Base-by-base conservation (phyloP, 2,888 invertebrate species). In the Teleogryllus oceanicus region DNA sequence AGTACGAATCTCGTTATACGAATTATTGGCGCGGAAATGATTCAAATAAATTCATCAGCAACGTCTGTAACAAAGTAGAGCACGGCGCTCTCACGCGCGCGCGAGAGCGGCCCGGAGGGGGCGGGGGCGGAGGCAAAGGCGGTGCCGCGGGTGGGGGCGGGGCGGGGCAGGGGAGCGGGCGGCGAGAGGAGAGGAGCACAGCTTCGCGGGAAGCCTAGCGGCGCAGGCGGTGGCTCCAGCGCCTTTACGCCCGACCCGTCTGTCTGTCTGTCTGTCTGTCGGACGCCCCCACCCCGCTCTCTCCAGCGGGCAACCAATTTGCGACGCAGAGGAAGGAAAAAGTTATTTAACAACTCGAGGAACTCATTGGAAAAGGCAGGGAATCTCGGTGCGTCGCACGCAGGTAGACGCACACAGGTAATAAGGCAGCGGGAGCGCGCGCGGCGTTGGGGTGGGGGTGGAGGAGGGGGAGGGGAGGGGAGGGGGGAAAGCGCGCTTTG, bases 11-110 rank as follows among this genome's bases (percentile, higher is more conserved):
- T 81, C 81, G 81, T 81, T 81, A 81, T 79, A 74, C 80, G 81
- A 81, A 80, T 80, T 81, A 79, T 79, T 78, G 80, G 78, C 75
- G 82, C 77, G 80, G 82, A 78, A 82, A 49, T 80, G 78, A 82
- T 80, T 82, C 82, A 81, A 81, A 81, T 81, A 81, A 81, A 81
- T 82, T 80, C 81, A 80, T 80, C 80, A 79, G 79, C 75, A 80
- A 80, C 76, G 50, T 75, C 76, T 78, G 78, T 79, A 81, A 79
- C 78, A 78, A 79, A 81, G 81, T 79, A 62, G 62, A 62, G 62
- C 62, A 62, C 16, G n/a, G n/a, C 62, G 12, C 62, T 13, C 62
- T 3, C 16, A n/a, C 16, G 62, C 13, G 62, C 4, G n/a, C 13
- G 62, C 5, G n/a, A 62, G 62, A 62, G 62, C 3, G 13, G 62